A percentile compares a stretch with the other conserved stretches of the same genome.
Conservation (phyloP, 53 echinoderm and acorn worm species). For the Hippasteria phrygiana region DNA sequence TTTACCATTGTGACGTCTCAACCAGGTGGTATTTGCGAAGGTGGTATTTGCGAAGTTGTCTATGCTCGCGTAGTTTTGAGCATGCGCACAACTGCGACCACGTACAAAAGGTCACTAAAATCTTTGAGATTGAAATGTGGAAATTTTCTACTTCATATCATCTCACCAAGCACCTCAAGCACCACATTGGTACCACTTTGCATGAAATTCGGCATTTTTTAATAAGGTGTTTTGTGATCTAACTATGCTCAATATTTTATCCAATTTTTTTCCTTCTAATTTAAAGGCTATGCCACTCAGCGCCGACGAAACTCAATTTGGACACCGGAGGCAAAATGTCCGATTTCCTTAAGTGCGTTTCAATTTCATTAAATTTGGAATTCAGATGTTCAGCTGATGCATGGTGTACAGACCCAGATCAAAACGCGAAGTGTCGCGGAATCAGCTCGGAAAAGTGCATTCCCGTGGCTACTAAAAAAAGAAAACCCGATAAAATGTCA, state of each 20-base stretch:
- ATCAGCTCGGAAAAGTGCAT: slow-evolving; percentile 11
- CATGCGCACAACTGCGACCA: too few species aligned
- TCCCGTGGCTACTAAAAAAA: not conserved
- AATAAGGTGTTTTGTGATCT: too few species aligned
- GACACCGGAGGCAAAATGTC: not conserved
- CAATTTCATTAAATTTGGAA: slow-evolving; percentile 14
- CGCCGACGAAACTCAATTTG: not conserved
- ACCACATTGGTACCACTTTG: too few species aligned
- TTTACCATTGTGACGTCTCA: too few species aligned
- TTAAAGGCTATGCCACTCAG: not conserved
- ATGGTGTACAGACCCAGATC: not conserved
- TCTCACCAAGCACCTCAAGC: too few species aligned
- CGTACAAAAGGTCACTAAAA: too few species aligned
- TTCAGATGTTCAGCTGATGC: not conserved
- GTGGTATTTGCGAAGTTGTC: too few species aligned
- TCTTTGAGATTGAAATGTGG: too few species aligned
- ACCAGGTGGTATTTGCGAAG: too few species aligned
- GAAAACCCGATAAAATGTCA: slow-evolving; percentile 18
- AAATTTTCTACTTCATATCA: too few species aligned
- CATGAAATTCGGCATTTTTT: too few species aligned
- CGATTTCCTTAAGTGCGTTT: not conserved
- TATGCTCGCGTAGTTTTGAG: too few species aligned
- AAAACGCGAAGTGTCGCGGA: not conserved
- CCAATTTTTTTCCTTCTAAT: not conserved
- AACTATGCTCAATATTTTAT: not conserved